Percentiles rank a stretch among this genome's conserved stretches.
These are phyloP conservation scores for Halcyon senegalensis DNA, from an alignment of 2,113 vertebrate genomes.

Conservation along the genomic window DNA sequence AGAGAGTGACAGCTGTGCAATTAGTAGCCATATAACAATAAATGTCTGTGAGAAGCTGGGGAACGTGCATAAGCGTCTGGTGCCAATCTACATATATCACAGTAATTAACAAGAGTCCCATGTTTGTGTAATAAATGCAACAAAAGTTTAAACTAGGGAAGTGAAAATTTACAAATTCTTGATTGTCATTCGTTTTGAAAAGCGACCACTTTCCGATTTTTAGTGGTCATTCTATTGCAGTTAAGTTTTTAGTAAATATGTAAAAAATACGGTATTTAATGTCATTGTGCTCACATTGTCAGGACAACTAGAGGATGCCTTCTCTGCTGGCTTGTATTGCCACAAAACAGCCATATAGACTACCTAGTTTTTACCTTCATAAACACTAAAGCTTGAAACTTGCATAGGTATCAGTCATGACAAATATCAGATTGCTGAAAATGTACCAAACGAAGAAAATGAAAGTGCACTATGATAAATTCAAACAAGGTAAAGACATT, in stretches of 20 bases:
- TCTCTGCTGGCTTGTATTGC: not conserved
- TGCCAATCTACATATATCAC: not conserved
- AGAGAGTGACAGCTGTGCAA: slow-evolving; percentile 36
- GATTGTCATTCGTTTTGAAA: not conserved
- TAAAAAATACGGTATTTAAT: not conserved
- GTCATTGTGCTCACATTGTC: not conserved
- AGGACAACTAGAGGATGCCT: not conserved
- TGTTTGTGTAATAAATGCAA: not conserved
- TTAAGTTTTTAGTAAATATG: not conserved
- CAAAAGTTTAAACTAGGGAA: not conserved
- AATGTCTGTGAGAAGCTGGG: not conserved
- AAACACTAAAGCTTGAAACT: not conserved
- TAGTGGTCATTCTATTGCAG: not conserved
- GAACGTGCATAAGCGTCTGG: not conserved
- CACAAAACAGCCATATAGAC: not conserved
- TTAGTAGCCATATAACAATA: slow-evolving; percentile 1
- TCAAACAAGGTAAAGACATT: not conserved
- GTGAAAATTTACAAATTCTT: not conserved
- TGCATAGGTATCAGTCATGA: not conserved
- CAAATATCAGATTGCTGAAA: not conserved
- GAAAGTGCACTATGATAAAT: not conserved
- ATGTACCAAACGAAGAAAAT: not conserved
- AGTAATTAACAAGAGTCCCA: not conserved
- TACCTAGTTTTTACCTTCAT: not conserved
- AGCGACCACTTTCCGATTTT: not conserved